A percentile compares a stretch with the other conserved stretches of the same genome.
Conservation (phyloP, 30 jellyfish, hydroid and myxozoan species). For the Morbakka virulenta region DNA sequence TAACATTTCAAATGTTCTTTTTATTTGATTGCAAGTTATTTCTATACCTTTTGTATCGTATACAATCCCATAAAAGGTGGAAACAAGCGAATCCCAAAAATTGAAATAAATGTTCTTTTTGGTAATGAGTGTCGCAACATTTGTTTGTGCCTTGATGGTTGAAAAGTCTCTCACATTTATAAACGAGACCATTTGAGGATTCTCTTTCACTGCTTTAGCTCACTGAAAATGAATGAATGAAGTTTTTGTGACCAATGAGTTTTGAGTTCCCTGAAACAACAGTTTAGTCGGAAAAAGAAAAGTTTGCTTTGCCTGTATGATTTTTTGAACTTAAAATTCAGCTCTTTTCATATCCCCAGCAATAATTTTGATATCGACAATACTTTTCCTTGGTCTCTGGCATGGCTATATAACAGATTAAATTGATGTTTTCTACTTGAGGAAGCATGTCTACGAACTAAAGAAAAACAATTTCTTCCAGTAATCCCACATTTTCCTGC, state of each 20-base stretch:
- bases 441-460: too few relatives aligned
- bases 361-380: background rate
- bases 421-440: too few relatives aligned
- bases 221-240: background rate
- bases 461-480: too few relatives aligned
- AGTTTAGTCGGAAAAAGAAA: background rate
- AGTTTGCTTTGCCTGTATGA: background rate
- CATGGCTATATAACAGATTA: background rate
- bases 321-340: background rate
- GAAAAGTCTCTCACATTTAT: background rate
- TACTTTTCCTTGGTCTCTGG: background rate
- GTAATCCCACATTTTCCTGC: too few relatives aligned
- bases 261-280: background rate
- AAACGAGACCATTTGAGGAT: background rate
- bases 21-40: too few relatives aligned
- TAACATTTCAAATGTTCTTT: too few relatives aligned
- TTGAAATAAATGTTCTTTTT: background rate
- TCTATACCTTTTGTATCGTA: background rate
- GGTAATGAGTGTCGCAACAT: background rate
- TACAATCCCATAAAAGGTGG: background rate
- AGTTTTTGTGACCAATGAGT: background rate
- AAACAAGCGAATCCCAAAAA: background rate
- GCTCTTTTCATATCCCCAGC: background rate
- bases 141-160: background rate
- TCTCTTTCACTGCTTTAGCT: background rate